Base-by-base conservation (phyloP, 2,888 invertebrate genomes). In the Diabrotica balteata region DNA sequence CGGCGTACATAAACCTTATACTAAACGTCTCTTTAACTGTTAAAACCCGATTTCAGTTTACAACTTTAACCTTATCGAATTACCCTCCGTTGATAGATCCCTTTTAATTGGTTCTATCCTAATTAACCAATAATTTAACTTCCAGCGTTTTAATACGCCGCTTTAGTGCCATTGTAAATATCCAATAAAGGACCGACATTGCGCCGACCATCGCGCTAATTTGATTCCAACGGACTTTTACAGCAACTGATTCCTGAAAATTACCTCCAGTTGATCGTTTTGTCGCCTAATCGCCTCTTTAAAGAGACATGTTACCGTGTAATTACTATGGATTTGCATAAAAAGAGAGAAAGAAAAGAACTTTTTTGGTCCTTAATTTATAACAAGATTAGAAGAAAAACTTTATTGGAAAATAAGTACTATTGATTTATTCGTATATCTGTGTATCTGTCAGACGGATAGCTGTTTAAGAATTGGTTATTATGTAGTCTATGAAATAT, bases 181-280 rank as follows among this genome's bases (percentile, higher is more conserved):
- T 70, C 69, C 64, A 55, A 67, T 67, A 62, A 71, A 53, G 54
- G 54, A 52, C 63, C 67, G 60, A 68, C 66, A 63, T 68, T 67
- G 66, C 62, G 63, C 55, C 65, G 59, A 65, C 65, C 59, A 57
- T 58, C 52, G 59, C 53, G 54, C 66, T 72, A 72, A 72, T 72
- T 72, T 68, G 61, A 68, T 69, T 66, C 59, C 54, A 66, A 69
- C 59, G 59, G 66, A 68, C 71, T 71, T 71, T 69, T 58, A 69
- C 58, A 52, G 66, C 69, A 60, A 63, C 63, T 59, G 66, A 68
- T 66, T 68, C 61, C 54, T 51, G 62, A 49, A 58, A 67, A 67
- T 67, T 54, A 59, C 63, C 54, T 63, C 17, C 11, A 42, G 62
- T 61, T 55, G 54, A 65, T 58, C 51, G 64, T 63, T 60, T 59